These are phyloP conservation scores for Carabus problematicus DNA, from an alignment of 2,888 invertebrate species.

Conservation along the genomic window DNA sequence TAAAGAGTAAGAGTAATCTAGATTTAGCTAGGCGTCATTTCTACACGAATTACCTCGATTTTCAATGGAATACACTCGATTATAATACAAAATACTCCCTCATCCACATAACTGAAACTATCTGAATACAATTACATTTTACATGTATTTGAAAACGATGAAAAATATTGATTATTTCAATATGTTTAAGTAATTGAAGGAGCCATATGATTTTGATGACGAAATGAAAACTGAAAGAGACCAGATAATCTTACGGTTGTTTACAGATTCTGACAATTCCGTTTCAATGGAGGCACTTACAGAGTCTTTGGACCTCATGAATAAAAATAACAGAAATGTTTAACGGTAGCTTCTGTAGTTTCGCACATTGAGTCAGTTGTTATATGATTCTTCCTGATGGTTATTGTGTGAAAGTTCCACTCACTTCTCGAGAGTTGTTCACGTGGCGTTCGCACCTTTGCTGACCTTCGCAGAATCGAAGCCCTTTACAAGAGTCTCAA, in stretches of 20 bases:
- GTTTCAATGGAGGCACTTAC: conserved; percentile 12
- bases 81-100: background rate
- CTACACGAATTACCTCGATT: conserved; percentile 4
- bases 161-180: too few species aligned
- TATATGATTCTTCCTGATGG: conserved; percentile 9
- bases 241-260: too few species aligned
- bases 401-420: conserved; percentile 13
- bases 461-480: conserved; percentile 65
- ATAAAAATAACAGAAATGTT: too few species aligned
- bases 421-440: conserved; percentile 16
- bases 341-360: background rate
- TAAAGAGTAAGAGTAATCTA: conserved; percentile 1
- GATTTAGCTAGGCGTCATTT: conserved; percentile 1
- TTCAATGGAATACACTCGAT: conserved; percentile 36
- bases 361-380: conserved; percentile 19
- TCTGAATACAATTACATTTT: background rate
- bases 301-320: conserved; percentile 1
- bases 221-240: conserved; percentile 2
- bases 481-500: conserved; percentile 82
- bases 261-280: conserved; percentile 5
- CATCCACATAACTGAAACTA: conserved; percentile 18
- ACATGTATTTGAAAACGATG: too few species aligned
- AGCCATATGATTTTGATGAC: background rate
- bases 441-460: conserved; percentile 52
- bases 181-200: background rate